Conservation (phyloP, 2,797 vertebrate species). For the Chaenodraco wilsoni region DNA sequence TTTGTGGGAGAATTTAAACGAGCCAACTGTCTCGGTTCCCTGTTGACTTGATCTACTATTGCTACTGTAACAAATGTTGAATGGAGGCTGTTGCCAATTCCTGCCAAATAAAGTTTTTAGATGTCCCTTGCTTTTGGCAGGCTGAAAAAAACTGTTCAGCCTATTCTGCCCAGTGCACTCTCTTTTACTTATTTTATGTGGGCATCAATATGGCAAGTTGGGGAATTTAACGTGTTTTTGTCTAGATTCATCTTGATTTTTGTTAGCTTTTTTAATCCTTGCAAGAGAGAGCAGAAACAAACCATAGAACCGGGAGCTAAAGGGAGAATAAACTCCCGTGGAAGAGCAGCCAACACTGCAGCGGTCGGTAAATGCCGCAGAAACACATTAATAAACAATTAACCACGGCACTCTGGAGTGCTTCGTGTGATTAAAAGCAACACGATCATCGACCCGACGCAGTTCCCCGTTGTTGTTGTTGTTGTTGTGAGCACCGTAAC, state of each 20-base stretch:
- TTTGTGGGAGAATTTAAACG: conserved; percentile 35
- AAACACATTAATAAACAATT: no score
- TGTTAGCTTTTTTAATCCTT: neutral
- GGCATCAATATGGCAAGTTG: neutral
- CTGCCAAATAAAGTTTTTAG: conserved; percentile 32
- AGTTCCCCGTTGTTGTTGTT: no score
- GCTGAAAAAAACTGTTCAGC: conserved; percentile 6
- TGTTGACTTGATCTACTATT: conserved; percentile 45
- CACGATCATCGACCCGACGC: no score
- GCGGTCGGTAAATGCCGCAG: no score
- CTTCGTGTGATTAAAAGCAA: no score
- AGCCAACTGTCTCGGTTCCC: conserved; percentile 55
- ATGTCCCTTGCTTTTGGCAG: conserved; percentile 47
- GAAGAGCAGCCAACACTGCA: no score
- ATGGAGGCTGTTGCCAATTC: conserved; percentile 38
- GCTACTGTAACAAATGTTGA: conserved; percentile 35
- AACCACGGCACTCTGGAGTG: no score
- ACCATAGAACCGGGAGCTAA: no score
- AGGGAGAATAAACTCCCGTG: no score
- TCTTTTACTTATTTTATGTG: conserved; percentile 10
- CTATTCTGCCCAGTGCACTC: conserved; percentile 3
- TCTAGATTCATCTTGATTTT: neutral
- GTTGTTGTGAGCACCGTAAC: no score
- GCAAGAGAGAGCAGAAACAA: neutral
- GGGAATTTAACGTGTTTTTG: neutral